A percentile compares a stretch with the other conserved stretches of the same genome.
Evolutionary conservation across 2,797 vertebrate species (phyloP).

Genomic region (Alosa sapidissima): DNA sequence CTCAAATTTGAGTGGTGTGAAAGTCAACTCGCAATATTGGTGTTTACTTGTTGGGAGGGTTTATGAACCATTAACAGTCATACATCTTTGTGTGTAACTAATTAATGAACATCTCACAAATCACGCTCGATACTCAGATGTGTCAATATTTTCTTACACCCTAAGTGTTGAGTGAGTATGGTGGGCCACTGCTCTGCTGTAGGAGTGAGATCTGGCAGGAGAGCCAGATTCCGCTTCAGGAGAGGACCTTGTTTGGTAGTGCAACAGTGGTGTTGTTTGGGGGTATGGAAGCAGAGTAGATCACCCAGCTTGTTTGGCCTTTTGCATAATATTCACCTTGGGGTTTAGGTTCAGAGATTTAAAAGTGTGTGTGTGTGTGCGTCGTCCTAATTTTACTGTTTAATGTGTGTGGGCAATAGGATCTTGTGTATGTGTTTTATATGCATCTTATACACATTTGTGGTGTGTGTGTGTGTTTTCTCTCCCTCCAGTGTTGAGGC

Average conservation of each 20-base stretch:
- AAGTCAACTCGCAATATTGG: no score
- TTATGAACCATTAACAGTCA: no score
- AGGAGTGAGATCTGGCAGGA: not conserved
- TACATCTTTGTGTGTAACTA: no score
- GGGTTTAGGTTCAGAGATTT: not conserved
- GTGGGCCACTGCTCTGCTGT: no score
- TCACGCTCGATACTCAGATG: no score
- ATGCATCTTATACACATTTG: not conserved
- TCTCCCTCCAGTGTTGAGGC: constrained; percentile 84
- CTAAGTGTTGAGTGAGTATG: no score
- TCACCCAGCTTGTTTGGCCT: not conserved
- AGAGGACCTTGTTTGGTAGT: not conserved
- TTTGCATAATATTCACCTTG: not conserved
- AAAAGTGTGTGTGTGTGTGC: constrained; percentile 11
- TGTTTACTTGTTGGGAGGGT: no score
- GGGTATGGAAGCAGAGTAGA: not conserved
- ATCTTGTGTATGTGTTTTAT: not conserved
- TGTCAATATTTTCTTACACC: no score
- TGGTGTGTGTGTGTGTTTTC: not conserved
- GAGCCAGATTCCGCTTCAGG: not conserved
- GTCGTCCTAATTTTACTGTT: not conserved
- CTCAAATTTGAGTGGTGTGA: no score
- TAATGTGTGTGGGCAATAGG: not conserved
- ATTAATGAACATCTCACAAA: no score
- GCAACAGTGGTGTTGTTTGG: not conserved